Conservation (phyloP, 2,113 vertebrate species). For the Archilochus colubris region DNA sequence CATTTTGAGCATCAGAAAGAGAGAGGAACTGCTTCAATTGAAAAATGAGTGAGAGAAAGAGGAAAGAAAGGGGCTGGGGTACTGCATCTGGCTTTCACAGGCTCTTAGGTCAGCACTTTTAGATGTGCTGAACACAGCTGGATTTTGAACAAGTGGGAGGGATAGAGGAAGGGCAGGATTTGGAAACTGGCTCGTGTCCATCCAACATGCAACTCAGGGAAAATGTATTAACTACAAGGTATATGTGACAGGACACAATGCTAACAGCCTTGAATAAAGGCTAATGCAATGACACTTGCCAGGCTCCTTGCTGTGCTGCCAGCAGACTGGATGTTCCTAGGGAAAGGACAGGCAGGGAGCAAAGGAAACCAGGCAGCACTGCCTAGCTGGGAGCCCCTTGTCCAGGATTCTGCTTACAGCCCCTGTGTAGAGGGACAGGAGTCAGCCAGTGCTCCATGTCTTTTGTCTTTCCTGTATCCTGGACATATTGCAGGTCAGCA, state of each 20-base stretch:
- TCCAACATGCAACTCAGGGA: not conserved
- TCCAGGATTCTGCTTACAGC: not conserved
- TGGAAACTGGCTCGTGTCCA: slow-evolving; percentile 16
- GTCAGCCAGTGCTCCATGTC: not conserved
- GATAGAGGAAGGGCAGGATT: slow-evolving; percentile 13
- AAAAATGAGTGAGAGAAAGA: not conserved
- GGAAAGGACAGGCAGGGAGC: not conserved
- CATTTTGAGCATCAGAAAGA: not conserved
- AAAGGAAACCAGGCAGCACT: not conserved
- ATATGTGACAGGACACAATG: not conserved
- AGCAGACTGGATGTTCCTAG: not conserved
- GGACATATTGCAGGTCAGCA: not conserved
- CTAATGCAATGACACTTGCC: not conserved
- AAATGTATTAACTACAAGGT: not conserved
- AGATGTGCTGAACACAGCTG: slow-evolving; percentile 34
- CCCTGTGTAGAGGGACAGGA: accelerated
- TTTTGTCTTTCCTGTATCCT: not conserved
- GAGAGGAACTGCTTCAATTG: not conserved
- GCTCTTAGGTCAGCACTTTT: slow-evolving; percentile 14
- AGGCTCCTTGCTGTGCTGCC: not conserved
- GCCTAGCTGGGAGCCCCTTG: not conserved
- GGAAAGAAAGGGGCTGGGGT: not conserved
- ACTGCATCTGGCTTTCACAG: slow-evolving; percentile 22
- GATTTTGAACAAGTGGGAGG: not conserved
- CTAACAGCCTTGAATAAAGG: not conserved